Evolutionary conservation across 2,113 vertebrate species (phyloP).

Genomic region (Crotalus viridis): DNA sequence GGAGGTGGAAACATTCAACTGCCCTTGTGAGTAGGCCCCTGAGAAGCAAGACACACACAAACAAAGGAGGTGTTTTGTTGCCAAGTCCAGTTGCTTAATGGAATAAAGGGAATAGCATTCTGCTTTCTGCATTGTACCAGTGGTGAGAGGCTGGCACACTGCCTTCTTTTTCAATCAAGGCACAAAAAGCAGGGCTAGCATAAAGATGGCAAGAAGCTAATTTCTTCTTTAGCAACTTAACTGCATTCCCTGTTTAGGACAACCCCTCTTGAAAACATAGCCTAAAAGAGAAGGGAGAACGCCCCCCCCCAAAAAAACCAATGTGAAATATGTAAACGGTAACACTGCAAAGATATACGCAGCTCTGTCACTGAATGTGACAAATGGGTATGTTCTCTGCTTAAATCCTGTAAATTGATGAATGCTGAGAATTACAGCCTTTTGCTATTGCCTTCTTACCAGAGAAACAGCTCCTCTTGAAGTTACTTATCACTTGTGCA

Average conservation of each 20-base stretch:
- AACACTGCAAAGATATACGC: not conserved
- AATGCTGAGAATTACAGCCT: not conserved
- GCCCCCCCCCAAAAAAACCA: too few species aligned
- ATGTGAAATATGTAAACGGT: not conserved
- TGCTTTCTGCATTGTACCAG: not conserved
- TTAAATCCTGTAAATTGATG: slow-evolving; percentile 3
- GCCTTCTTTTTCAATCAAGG: not conserved
- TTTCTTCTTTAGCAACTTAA: not conserved
- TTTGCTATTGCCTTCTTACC: slow-evolving; percentile 6
- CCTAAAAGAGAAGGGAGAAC: not conserved
- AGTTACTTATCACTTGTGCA: not conserved
- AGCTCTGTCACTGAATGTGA: not conserved
- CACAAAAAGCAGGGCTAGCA: not conserved
- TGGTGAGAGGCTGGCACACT: not conserved
- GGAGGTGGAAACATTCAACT: not conserved
- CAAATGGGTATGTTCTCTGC: not conserved
- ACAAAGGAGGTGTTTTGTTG: not conserved
- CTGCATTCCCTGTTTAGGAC: not conserved
- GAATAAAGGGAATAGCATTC: not conserved
- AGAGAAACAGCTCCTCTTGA: not conserved
- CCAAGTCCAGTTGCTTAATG: not conserved
- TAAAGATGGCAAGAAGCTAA: not conserved
- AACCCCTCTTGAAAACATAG: not conserved
- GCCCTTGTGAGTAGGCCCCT: not conserved
- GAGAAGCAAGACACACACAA: not conserved